A percentile compares a stretch with the other conserved stretches of the same genome.
Evolutionary conservation across 2,888 invertebrate genomes (phyloP).

Genomic region (Limnephilus lunatus): DNA sequence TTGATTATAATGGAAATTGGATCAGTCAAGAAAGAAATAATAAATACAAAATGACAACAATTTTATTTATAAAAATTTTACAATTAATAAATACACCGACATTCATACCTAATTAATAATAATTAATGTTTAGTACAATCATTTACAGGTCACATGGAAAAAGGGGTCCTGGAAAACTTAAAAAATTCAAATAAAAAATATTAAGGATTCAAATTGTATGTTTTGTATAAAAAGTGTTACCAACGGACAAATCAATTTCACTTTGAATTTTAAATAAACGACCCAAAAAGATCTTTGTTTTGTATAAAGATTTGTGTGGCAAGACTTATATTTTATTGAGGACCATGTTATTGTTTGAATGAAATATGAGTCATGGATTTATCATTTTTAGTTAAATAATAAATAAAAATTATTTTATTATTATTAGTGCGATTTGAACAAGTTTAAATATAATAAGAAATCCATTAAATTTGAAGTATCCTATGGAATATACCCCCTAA

Average conservation of each 20-base stretch:
- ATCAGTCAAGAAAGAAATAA: neutral
- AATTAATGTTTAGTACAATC: conserved; percentile 9
- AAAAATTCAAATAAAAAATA: neutral
- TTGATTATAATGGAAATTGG: neutral
- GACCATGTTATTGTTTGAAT: neutral
- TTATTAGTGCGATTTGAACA: neutral
- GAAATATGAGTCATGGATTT: neutral
- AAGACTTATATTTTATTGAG: neutral
- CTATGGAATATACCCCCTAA: neutral
- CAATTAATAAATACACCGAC: conserved; percentile 31
- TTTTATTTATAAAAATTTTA: conserved; percentile 47
- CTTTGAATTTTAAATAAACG: neutral
- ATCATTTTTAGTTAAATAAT: neutral
- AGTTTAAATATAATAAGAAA: neutral
- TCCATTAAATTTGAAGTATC: neutral
- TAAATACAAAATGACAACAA: conserved; percentile 30
- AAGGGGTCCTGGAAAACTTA: neutral
- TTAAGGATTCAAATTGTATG: no score
- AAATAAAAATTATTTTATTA: neutral
- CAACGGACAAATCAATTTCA: neutral
- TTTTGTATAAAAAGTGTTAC: neutral
- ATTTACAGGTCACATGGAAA: conserved; percentile 29
- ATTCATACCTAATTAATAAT: conserved; percentile 14
- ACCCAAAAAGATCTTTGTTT: neutral
- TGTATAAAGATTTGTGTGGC: neutral